These are phyloP conservation scores for Ariopsis seemanni DNA, from an alignment of 2,113 vertebrate genomes.

Conservation along the genomic window DNA sequence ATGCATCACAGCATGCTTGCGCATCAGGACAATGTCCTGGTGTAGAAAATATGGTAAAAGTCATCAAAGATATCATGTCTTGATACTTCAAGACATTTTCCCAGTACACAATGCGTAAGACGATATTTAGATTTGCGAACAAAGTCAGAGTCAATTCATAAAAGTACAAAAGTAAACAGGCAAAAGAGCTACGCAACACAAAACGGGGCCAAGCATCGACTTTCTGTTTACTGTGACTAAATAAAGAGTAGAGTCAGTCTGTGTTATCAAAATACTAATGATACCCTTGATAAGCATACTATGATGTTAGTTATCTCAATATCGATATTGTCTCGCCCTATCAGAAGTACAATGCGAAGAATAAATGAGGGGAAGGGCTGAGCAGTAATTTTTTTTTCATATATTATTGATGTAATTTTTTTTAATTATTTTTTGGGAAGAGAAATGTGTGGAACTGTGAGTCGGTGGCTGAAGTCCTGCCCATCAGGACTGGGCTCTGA, in stretches of 20 bases:
- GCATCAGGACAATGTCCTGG: neutral
- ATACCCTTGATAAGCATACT: neutral
- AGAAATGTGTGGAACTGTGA: neutral
- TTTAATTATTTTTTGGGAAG: neutral
- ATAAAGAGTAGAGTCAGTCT: neutral
- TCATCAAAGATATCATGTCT: neutral
- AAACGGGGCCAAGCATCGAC: neutral
- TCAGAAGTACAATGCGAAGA: neutral
- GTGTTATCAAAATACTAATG: neutral
- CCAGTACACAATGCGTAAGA: neutral
- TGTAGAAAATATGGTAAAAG: neutral
- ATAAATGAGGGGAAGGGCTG: neutral
- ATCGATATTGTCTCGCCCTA: neutral
- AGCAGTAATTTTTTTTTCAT: neutral
- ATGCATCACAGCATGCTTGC: neutral
- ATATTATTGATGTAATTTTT: neutral
- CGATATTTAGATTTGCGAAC: neutral
- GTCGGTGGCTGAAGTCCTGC: neutral
- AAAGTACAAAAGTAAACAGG: neutral
- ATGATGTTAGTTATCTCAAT: neutral
- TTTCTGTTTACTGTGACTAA: neutral
- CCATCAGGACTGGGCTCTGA: neutral
- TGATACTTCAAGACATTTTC: neutral
- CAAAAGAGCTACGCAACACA: neutral
- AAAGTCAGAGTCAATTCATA: neutral